These are phyloP conservation scores for Podotricha telesiphe DNA, from an alignment of 2,888 invertebrate species.

Conservation along the genomic window DNA sequence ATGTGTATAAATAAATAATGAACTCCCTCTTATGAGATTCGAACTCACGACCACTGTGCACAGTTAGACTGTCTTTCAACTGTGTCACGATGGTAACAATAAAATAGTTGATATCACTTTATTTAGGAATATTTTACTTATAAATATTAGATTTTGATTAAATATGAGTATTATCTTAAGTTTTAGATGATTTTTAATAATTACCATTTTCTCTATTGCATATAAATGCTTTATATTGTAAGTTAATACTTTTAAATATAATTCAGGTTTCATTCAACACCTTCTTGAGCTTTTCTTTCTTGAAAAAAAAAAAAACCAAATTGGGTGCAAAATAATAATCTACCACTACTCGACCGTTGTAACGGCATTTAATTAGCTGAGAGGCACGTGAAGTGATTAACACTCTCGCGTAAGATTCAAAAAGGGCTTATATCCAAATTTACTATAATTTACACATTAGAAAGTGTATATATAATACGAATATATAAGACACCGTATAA, in stretches of 20 bases:
- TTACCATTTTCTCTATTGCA: too few species aligned
- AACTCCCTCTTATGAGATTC: neutral
- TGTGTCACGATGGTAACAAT: neutral
- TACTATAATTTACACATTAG: neutral
- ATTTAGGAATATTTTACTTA: neutral
- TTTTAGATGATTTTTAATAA: too few species aligned
- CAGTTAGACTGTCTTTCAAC: too few species aligned
- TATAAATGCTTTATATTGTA: neutral
- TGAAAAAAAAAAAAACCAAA: neutral
- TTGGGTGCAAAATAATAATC: neutral
- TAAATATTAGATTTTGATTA: neutral
- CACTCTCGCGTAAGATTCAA: slow-evolving; percentile 9
- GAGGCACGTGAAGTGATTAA: slow-evolving; percentile 2
- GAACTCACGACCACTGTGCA: neutral
- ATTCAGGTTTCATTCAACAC: neutral
- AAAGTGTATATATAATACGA: neutral
- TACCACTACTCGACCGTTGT: neutral
- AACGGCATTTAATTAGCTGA: too few species aligned
- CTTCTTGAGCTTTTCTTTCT: slow-evolving; percentile 3
- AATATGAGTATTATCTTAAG: slow-evolving; percentile 12
- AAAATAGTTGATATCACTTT: neutral
- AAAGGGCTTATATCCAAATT: neutral
- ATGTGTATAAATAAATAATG: too few species aligned
- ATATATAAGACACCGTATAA: neutral
- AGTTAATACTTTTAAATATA: slow-evolving; percentile 7